Evolutionary conservation across 2,113 vertebrate species (phyloP).

Genomic region (Sus scrofa): DNA sequence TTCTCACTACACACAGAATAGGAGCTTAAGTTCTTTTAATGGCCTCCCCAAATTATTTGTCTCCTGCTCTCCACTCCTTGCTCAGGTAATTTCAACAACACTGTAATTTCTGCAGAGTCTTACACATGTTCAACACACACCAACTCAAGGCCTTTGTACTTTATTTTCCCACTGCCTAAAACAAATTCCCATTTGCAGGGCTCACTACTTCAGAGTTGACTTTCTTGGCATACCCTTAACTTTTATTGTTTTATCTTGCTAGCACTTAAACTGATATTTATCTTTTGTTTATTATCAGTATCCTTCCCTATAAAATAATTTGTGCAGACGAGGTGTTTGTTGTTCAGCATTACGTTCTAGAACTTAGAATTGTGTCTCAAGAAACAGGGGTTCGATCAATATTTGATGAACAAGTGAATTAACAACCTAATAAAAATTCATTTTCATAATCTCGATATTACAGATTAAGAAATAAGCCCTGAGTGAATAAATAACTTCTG

Average conservation of each 20-base stretch:
- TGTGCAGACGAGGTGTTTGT: background rate
- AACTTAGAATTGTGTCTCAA: background rate
- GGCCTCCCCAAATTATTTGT: background rate
- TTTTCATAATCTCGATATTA: slow-evolving; percentile 9
- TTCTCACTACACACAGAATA: background rate
- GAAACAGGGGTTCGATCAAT: background rate
- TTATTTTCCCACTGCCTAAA: background rate
- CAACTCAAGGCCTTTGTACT: background rate
- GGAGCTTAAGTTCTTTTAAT: background rate
- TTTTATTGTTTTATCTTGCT: background rate
- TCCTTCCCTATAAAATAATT: background rate
- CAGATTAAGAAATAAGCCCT: background rate
- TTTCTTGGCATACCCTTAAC: background rate
- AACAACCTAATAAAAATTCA: background rate
- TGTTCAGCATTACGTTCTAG: background rate
- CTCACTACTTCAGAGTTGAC: background rate
- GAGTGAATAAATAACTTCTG: background rate
- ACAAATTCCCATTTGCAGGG: background rate
- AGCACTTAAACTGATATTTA: background rate
- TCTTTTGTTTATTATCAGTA: background rate
- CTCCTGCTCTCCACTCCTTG: background rate
- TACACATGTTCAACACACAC: background rate
- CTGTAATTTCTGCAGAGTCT: background rate
- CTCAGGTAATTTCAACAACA: background rate
- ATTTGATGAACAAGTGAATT: background rate